phyloP scores from a whole-genome alignment of 2,888 invertebrate species.

The Agrypnus murinus region DNA sequence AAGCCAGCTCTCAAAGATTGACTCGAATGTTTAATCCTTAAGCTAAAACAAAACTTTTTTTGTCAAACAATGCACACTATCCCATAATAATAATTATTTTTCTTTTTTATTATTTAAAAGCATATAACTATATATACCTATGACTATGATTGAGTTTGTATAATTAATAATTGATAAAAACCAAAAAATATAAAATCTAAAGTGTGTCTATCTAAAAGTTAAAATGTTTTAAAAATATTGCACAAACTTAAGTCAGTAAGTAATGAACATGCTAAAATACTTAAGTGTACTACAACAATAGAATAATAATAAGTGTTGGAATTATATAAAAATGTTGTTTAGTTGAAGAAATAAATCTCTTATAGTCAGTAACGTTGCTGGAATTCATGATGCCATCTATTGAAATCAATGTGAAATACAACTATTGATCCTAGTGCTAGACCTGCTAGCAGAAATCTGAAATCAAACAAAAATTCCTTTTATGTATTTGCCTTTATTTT shows the following conservation, averaged over 20 bases:
- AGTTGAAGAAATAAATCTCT: constrained; percentile 24
- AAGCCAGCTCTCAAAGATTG: constrained; percentile 56
- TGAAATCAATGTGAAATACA: constrained; percentile 99
- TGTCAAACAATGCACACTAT: constrained; percentile 59
- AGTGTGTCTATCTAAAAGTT: constrained; percentile 29
- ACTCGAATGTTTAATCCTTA: constrained; percentile 53
- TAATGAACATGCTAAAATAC: constrained; percentile 46
- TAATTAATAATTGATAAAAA: constrained; percentile 24
- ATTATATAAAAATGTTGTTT: constrained; percentile 46
- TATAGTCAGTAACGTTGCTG: constrained; percentile 87
- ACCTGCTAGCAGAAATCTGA: constrained; percentile 97
- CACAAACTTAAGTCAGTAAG: constrained; percentile 47
- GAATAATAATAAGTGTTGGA: constrained; percentile 47
- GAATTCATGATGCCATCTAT: constrained; percentile 97
- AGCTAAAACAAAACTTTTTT: constrained; percentile 43
- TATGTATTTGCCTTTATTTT: no score
- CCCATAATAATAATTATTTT: constrained; percentile 51
- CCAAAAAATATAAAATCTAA: constrained; percentile 27
- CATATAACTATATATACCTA: constrained; percentile 43
- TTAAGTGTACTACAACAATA: constrained; percentile 48
- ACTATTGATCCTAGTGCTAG: constrained; percentile 98
- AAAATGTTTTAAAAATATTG: constrained; percentile 46
- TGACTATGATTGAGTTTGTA: constrained; percentile 35
- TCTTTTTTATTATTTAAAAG: constrained; percentile 28
- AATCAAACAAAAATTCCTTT: constrained; percentile 61